Percentiles rank a stretch among this genome's conserved stretches.
These are phyloP conservation scores for Tolmerus cingulatus DNA, from an alignment of 2,888 invertebrate genomes.

Conservation along the genomic window DNA sequence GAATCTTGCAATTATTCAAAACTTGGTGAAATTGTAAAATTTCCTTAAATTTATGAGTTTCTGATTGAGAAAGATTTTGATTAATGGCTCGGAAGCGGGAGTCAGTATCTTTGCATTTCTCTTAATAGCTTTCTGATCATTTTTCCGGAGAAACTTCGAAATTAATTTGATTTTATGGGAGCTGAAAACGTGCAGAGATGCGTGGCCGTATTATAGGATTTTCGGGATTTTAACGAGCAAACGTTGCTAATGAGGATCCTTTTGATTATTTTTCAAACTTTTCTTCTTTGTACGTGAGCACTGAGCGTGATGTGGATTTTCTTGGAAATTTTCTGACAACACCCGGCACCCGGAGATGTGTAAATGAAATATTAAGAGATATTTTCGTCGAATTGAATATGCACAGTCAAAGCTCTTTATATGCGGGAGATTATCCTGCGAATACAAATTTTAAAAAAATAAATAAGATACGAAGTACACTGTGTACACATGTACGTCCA, in stretches of 20 bases:
- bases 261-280: background rate
- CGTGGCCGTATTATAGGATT: background rate
- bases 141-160: background rate
- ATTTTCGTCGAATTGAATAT: background rate
- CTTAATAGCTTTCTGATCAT: background rate
- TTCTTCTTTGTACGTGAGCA: background rate
- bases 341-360: background rate
- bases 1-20: conserved; percentile 14
- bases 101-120: background rate
- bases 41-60: conserved; percentile 11
- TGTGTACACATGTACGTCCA: background rate
- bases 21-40: conserved; percentile 7
- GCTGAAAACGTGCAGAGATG: background rate
- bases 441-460: background rate
- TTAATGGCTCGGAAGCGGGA: background rate
- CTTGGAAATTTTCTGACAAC: background rate
- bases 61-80: background rate
- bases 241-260: background rate
- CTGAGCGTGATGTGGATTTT: background rate
- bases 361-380: background rate
- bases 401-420: background rate
- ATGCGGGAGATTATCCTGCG: background rate
- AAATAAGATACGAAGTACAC: background rate
- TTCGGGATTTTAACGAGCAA: background rate
- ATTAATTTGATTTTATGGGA: background rate